phyloP scores from a whole-genome alignment of 2,113 vertebrate genomes.

The Pantherophis guttatus region DNA sequence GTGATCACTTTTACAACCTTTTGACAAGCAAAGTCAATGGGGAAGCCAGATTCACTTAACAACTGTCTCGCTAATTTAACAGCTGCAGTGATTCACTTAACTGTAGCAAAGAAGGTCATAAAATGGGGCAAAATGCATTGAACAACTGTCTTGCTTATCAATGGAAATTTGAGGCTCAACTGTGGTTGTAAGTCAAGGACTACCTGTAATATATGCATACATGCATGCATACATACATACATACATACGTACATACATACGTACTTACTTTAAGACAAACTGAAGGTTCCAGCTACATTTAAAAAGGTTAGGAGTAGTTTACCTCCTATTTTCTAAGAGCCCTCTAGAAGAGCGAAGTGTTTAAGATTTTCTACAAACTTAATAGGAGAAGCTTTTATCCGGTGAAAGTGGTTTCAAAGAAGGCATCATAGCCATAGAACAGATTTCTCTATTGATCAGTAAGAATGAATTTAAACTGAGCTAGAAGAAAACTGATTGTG shows the following conservation, averaged over 20 bases:
- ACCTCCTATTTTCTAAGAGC: background rate
- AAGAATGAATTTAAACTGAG: background rate
- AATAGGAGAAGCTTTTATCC: background rate
- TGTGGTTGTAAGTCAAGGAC: background rate
- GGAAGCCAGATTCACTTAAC: background rate
- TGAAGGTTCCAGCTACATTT: background rate
- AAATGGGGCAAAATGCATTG: background rate
- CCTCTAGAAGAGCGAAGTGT: background rate
- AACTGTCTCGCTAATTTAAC: background rate
- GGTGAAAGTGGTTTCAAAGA: background rate
- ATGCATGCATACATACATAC: no score
- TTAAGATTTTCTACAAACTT: background rate
- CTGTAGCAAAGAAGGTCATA: background rate
- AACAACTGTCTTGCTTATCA: background rate
- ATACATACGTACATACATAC: no score
- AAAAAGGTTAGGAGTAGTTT: background rate
- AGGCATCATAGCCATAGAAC: background rate
- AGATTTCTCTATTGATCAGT: background rate
- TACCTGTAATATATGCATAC: background rate
- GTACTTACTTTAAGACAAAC: background rate
- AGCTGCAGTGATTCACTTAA: background rate
- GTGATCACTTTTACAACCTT: background rate
- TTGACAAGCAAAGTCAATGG: background rate
- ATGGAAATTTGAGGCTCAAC: background rate
- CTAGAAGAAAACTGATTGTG: background rate